These are phyloP conservation scores for Mimachlamys varia DNA, from an alignment of 2,888 invertebrate species.

Conservation along the genomic window DNA sequence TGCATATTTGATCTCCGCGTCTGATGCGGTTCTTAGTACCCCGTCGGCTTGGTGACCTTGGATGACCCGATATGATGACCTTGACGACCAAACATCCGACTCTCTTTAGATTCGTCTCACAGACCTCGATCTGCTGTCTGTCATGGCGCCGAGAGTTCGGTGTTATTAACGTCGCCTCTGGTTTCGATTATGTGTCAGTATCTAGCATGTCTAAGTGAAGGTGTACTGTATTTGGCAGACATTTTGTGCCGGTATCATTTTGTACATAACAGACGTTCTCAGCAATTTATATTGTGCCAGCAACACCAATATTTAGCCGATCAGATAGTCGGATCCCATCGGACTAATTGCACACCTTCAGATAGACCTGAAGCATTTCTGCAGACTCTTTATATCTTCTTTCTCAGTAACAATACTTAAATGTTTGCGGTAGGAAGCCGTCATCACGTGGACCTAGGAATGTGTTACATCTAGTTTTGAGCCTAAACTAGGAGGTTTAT, in stretches of 20 bases:
- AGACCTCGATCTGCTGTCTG: background rate
- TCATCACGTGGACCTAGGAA: too few relatives aligned
- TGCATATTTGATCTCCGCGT: slow-evolving; percentile 5
- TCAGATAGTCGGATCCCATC: too few relatives aligned
- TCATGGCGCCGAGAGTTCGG: background rate
- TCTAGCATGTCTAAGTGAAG: background rate
- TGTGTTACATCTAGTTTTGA: too few relatives aligned
- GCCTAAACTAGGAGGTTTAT: too few relatives aligned
- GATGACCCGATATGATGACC: background rate
- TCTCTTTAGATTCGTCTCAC: background rate
- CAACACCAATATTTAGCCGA: too few relatives aligned
- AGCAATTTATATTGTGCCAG: too few relatives aligned
- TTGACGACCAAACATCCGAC: slow-evolving; percentile 28
- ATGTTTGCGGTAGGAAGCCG: too few relatives aligned
- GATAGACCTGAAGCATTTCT: too few relatives aligned
- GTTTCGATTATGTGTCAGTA: slow-evolving; percentile 10
- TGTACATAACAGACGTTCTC: too few relatives aligned
- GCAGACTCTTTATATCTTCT: too few relatives aligned
- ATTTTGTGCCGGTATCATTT: background rate
- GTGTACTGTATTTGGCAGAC: background rate
- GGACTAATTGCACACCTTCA: too few relatives aligned
- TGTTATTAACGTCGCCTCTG: background rate
- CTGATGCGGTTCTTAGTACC: background rate
- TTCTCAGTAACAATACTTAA: too few relatives aligned
- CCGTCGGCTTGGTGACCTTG: background rate